Evolutionary conservation across 2,888 invertebrate species (phyloP), one percentile per base, ranked within the genome.

Genomic region (Metacarcinus magister): DNA sequence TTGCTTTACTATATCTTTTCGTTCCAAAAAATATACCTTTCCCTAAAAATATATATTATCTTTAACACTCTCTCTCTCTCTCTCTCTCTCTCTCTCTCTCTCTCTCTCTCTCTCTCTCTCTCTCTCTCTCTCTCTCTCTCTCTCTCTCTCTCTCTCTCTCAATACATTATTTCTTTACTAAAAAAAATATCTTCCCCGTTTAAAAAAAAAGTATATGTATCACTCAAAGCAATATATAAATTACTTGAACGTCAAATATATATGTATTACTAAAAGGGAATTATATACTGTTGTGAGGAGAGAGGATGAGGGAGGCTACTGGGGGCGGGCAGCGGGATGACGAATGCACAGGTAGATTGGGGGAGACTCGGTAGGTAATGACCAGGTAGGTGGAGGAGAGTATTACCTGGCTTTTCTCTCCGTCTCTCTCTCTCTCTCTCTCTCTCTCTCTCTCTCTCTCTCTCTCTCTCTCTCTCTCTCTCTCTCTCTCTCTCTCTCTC

Each of bases 111-210:
- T 13, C 39, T 8, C 2, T 8, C 16, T 43, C 89, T 44, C 43
- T 44, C 91, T 91, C 90, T 90, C 39, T 39, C 90, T 39, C 28
- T 90, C 39, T 90, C 90, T 90, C 39, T 90, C 90, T 39, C 90
- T 39, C 39, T 90, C 90, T 39, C 90, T 39, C 90, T 90, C 90
- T 90, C 90, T 90, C 90, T 90, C 39, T 90, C 90, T 90, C 39
- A n/a, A n/a, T n/a, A n/a, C n/a, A n/a, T n/a, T n/a, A n/a, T 4
- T 54, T 54, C 2, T 13, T 2, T 54, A 54, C 13, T 7, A 10
- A 13, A 7, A 10, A 54, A 7, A 0, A 54, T 54, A 13, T 54
- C 54, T 54, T 2, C 16, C 10, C 16, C 10, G 8, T 54, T 16
- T 54, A 67, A 67, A 67, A 67, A 5, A 23, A 67, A 67, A 5